phyloP scores from a whole-genome alignment of 2,888 invertebrate species.

The Chrysodeixis includens region DNA sequence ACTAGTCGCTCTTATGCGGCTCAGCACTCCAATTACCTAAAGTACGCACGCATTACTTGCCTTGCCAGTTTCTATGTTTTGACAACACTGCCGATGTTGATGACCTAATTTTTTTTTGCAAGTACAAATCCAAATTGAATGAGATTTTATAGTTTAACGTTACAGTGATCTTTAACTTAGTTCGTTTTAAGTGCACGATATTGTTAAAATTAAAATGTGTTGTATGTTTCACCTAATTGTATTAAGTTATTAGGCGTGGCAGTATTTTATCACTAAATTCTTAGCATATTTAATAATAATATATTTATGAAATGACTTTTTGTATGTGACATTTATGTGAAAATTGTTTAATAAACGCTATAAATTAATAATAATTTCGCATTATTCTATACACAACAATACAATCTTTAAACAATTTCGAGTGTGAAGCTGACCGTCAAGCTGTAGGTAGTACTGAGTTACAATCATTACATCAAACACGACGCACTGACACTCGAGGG shows the following conservation, averaged over 20 bases:
- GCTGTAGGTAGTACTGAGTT: conserved; percentile 34
- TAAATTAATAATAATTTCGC: conserved; percentile 85
- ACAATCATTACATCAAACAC: conserved; percentile 65
- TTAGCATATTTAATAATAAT: conserved; percentile 82
- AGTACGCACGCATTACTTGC: conserved; percentile 87
- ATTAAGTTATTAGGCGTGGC: conserved; percentile 86
- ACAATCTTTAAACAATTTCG: conserved; percentile 47
- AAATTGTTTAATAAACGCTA: conserved; percentile 87
- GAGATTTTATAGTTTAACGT: conserved; percentile 88
- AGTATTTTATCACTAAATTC: conserved; percentile 84
- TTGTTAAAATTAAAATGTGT: conserved; percentile 87
- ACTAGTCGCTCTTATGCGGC: conserved; percentile 65
- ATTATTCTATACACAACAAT: conserved; percentile 82
- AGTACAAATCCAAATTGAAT: conserved; percentile 89
- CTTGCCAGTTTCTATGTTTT: conserved; percentile 89
- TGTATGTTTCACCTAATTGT: conserved; percentile 88
- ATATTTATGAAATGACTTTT: conserved; percentile 83
- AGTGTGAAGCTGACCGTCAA: conserved; percentile 43
- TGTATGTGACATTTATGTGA: conserved; percentile 88
- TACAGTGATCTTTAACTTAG: conserved; percentile 87
- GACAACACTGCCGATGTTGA: conserved; percentile 84
- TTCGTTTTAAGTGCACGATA: conserved; percentile 87
- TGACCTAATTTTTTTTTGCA: conserved; percentile 85
- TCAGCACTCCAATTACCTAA: conserved; percentile 68
- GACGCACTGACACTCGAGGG: conserved; percentile 69